phyloP scores from a whole-genome alignment of 2,888 invertebrate genomes.

The Lottia gigantea region DNA sequence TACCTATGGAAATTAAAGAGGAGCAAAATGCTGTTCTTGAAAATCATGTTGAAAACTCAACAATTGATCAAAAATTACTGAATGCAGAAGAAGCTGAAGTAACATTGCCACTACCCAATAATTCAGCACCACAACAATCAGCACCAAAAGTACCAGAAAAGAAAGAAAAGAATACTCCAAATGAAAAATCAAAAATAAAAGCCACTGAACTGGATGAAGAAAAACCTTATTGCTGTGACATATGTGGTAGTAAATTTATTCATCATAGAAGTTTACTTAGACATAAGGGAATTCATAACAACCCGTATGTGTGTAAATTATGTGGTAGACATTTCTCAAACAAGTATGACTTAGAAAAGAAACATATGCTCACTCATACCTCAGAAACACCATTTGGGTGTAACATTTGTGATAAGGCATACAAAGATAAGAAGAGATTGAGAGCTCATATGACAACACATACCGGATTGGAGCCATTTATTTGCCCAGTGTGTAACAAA shows the following conservation, averaged over 20 bases:
- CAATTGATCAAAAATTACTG: background rate
- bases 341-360: slow-evolving; percentile 9
- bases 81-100: background rate
- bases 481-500: background rate
- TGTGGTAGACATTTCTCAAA: slow-evolving; percentile 10
- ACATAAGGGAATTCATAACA: slow-evolving; percentile 5
- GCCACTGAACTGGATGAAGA: background rate
- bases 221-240: slow-evolving; percentile 5
- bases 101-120: background rate
- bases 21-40: background rate
- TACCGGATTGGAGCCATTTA: background rate
- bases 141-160: background rate
- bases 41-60: background rate
- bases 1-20: slow-evolving; percentile 1
- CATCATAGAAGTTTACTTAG: slow-evolving; percentile 8
- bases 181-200: slow-evolving; percentile 1
- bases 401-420: slow-evolving; percentile 7
- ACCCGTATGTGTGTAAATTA: background rate
- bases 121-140: background rate
- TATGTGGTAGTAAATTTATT: slow-evolving; percentile 5
- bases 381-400: slow-evolving; percentile 2
- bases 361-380: slow-evolving; percentile 1
- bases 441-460: slow-evolving; percentile 5
- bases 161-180: background rate
- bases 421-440: slow-evolving; percentile 6